These are phyloP conservation scores for Lycodopsis pacificus DNA, from an alignment of 2,797 vertebrate species.

Conservation along the genomic window DNA sequence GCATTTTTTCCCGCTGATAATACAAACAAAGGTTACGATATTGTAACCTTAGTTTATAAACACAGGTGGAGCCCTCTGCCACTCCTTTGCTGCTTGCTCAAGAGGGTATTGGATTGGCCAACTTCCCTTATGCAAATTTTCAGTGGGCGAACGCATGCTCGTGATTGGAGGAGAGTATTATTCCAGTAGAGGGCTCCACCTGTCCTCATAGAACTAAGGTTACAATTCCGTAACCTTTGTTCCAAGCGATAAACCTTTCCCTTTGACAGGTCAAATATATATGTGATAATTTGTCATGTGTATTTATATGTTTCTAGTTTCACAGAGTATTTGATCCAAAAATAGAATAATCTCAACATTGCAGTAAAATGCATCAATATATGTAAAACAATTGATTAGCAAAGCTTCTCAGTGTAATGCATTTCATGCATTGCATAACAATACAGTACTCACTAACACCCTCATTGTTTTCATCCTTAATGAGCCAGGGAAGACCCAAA, in stretches of 20 bases:
- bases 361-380: background rate
- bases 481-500: constrained; percentile 29
- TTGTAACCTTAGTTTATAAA: background rate
- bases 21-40: background rate
- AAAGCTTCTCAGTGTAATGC: background rate
- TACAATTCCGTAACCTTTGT: too few relatives aligned
- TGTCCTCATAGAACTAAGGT: too few relatives aligned
- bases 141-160: background rate
- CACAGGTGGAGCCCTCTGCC: background rate
- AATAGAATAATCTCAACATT: background rate
- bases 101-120: background rate
- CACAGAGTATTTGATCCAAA: background rate
- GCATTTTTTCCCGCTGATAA: background rate
- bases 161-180: too few relatives aligned
- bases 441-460: background rate
- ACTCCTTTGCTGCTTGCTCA: too few relatives aligned
- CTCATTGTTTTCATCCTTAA: constrained; percentile 37
- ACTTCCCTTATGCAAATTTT: background rate
- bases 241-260: background rate
- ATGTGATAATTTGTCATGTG: background rate
- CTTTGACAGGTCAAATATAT: background rate
- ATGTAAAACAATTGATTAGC: background rate
- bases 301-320: background rate
- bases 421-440: constrained; percentile 4
- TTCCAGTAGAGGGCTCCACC: too few relatives aligned